Base-by-base conservation (phyloP, 2,888 invertebrate species). In the Ophraella communa region DNA sequence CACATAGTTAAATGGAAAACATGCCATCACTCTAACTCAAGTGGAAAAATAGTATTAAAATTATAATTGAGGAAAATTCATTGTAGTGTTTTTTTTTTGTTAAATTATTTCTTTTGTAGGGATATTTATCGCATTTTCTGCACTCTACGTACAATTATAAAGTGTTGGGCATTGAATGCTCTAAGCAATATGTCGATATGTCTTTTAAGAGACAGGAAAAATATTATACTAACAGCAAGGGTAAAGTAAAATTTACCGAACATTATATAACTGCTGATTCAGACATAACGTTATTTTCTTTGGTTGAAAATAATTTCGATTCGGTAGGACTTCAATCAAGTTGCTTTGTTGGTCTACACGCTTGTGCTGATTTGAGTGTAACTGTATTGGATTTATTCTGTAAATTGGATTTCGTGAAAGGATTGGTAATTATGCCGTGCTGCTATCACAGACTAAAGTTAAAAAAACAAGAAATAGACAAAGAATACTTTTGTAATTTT, bases 301-400 rank as follows among this genome's bases (percentile, higher is more conserved):
- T 73, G 39, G 57, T 76, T 18, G 21, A 65, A 24, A 62, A 71
- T 30, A 61, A 68, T 59, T 69, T 72, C 51, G 62, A 67, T 24
- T 35, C 30, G 11, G 21, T 51, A 7, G 62, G 55, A 18, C 55
- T 51, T 14, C 62, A 69, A 35, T 70, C 76, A 53, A 73, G 82
- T 58, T 85, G 85, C 61, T 76, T 89, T 67, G 83, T 87, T 64
- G 93, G 92, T 0, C 84, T 93, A 7, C 93, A 93, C 77, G 89
- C 92, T 4, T 93, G 93, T 75, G 93, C 90, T 0, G 92, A 93
- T 82, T 84, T 93, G 61, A 89, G 91, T 42, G 84, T 91, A 20
- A 85, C 86, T 59, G 88, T 90, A 7, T 85, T 91, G 53, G 84
- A 87, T 72, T 81, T 92, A 70, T 93, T 91, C 80, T 75, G 86